Conservation (phyloP, 2,888 invertebrate species). For the Drosophila rellima region DNA sequence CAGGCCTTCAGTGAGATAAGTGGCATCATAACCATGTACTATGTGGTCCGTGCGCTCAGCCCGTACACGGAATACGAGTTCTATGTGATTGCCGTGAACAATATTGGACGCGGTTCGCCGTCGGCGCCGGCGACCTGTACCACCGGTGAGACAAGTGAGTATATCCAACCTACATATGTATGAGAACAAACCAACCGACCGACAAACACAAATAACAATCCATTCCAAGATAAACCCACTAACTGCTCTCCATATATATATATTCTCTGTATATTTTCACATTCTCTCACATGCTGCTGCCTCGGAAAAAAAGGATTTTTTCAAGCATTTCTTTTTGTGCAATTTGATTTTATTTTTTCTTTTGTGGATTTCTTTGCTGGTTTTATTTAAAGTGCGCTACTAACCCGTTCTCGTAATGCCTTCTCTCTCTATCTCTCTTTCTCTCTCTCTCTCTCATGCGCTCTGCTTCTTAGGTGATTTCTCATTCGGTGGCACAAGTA, state of each 20-base stretch:
- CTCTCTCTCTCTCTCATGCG: conserved; percentile 7
- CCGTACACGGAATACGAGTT: conserved; percentile 99
- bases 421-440: conserved; percentile 14
- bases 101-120: conserved; percentile 96
- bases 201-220: conserved; percentile 9
- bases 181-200: background rate
- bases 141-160: conserved; percentile 98
- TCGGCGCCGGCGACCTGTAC: conserved; percentile 96
- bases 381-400: conserved; percentile 56
- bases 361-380: conserved; percentile 12
- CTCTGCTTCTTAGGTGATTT: conserved; percentile 88
- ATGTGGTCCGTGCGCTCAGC: conserved; percentile 94
- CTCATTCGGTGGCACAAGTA: conserved; percentile 91
- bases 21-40: conserved; percentile 96
- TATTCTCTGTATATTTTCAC: conserved; percentile 8
- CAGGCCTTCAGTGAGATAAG: conserved; percentile 96
- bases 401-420: conserved; percentile 62
- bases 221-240: conserved; percentile 37
- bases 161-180: conserved; percentile 30
- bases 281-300: conserved; percentile 33
- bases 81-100: conserved; percentile 97
- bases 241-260: conserved; percentile 29
- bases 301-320: conserved; percentile 50
- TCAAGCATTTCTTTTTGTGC: conserved; percentile 36
- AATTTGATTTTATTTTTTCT: conserved; percentile 48